Evolutionary conservation across 2,113 vertebrate genomes (phyloP).

Genomic region (Mesitornis unicolor): DNA sequence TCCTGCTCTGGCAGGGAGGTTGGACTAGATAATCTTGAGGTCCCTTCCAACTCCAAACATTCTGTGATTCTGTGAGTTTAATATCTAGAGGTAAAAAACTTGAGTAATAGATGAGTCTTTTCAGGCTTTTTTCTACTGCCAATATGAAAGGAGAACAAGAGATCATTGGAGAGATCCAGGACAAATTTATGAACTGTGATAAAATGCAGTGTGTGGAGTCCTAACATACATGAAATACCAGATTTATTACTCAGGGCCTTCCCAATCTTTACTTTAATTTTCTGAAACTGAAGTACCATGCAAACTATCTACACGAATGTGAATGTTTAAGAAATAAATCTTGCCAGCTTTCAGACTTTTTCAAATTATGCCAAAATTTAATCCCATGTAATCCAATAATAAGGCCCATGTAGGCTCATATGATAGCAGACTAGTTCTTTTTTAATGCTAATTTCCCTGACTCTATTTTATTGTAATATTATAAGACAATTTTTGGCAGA

Average conservation of each 20-base stretch:
- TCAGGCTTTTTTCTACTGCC: background rate
- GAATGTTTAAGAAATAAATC: background rate
- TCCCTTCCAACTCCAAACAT: no score
- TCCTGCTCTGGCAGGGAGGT: no score
- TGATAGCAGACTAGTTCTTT: background rate
- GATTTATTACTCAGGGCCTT: background rate
- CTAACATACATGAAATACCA: background rate
- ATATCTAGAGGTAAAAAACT: background rate
- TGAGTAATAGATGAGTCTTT: background rate
- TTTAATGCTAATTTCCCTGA: background rate
- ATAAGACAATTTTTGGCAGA: background rate
- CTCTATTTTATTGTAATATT: background rate
- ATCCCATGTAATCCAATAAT: background rate
- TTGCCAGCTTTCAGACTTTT: background rate
- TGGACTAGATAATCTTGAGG: no score
- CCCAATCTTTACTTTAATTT: background rate
- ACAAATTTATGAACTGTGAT: background rate
- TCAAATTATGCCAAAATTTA: background rate
- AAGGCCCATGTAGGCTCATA: background rate
- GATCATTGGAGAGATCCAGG: background rate
- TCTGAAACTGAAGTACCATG: background rate
- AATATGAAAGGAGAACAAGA: background rate
- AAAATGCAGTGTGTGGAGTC: background rate
- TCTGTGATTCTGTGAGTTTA: no score
- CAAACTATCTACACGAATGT: background rate